Percentiles rank a stretch among this genome's conserved stretches.
phyloP scores from a whole-genome alignment of 2,888 invertebrate species.

The Nephrotoma appendiculata region DNA sequence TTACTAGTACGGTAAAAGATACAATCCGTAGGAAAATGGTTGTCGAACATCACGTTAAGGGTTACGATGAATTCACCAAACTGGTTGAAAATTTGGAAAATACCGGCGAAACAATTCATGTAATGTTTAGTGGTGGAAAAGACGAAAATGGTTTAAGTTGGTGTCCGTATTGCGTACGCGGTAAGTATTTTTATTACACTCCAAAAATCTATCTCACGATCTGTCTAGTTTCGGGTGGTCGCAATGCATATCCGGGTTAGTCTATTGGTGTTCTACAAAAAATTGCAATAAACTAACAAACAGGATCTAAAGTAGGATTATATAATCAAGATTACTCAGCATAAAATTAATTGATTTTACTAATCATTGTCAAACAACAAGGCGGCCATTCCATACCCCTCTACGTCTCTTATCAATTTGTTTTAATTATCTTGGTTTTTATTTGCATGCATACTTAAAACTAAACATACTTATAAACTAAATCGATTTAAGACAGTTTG shows the following conservation, averaged over 20 bases:
- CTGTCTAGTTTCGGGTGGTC: too few species aligned
- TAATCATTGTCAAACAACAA: neutral
- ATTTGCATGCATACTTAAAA: too few species aligned
- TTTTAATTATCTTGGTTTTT: neutral
- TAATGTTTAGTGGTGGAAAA: conserved; percentile 31
- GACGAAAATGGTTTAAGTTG: conserved; percentile 56
- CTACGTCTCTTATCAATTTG: neutral
- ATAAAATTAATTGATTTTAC: too few species aligned
- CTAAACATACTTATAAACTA: neutral
- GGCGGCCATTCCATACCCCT: neutral
- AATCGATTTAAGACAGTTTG: neutral
- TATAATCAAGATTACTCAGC: too few species aligned
- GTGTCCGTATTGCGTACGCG: conserved; percentile 79
- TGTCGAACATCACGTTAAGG: conserved; percentile 29
- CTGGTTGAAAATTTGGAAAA: conserved; percentile 27
- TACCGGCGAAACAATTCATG: conserved; percentile 25
- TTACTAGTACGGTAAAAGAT: neutral
- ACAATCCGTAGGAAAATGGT: conserved; percentile 23
- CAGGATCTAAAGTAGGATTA: too few species aligned
- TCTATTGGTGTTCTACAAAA: neutral
- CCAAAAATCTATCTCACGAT: neutral
- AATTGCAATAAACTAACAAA: neutral
- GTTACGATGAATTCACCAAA: conserved; percentile 31
- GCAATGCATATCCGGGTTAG: neutral
- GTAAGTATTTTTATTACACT: conserved; percentile 33